Base-by-base conservation (phyloP, 2,113 vertebrate species). In the Scophthalmus maximus region DNA sequence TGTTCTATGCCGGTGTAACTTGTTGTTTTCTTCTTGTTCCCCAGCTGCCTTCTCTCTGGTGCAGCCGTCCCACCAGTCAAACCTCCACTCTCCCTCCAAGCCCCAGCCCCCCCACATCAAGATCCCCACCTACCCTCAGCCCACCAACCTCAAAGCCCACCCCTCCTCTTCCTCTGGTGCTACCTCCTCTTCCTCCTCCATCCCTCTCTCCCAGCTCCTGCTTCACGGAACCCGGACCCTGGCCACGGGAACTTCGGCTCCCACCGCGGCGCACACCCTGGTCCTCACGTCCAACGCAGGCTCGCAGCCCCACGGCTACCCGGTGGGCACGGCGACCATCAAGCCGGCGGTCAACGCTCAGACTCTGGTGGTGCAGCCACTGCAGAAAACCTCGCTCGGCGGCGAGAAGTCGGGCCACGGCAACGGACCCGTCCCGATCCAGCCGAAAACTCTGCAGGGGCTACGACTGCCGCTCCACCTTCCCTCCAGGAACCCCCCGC, bases 301-400 rank as follows among this genome's bases (percentile, higher is more conserved):
- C 0, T 78, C 90, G 9, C 90, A 92, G 47, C 82, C 91, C 0
- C 92, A 89, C 6, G 89, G 79, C 12, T 95, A 93, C 32, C 93
- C 95, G 2, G 94, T 96, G 17, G 95, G 94, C 59, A 92, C 96
- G 6, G 95, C 96, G 0, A 95, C 95, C 49, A 94, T 92, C 78
- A 93, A 94, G 76, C 94, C 57, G 5, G 95, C 76, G 34, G 92
- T 0, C 51, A 91, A 90, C 15, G 93, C 96, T 52, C 97, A 99
- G 89, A 98, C 97, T 1, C 93, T 99, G 66, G 96, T 99, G 55
- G 97, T 98, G 20, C 97, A 99, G 62, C 97, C 97, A 0, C 93
- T 98, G 80, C 91, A 98, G 88, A 95, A 97, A 62, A 93, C 79
- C 23, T 79, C 90, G 1, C 76, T 87, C 10, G 26, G 71, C 2